A percentile compares a stretch with the other conserved stretches of the same genome.
These are phyloP conservation scores for Pachymerium ferrugineum DNA, from an alignment of 2,888 invertebrate species.

Conservation along the genomic window DNA sequence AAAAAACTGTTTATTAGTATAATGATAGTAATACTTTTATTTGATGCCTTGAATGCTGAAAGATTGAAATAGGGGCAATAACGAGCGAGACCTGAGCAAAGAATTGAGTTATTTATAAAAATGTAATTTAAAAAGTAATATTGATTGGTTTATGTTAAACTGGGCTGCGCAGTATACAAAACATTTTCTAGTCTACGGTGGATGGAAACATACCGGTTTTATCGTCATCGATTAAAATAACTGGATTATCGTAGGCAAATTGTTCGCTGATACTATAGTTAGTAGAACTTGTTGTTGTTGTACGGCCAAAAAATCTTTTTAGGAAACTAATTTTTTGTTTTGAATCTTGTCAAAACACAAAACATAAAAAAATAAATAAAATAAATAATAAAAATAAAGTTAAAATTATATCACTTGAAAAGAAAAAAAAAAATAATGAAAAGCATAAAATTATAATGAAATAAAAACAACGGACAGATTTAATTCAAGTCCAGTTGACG, in stretches of 20 bases:
- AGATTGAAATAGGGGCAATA: conserved; percentile 25
- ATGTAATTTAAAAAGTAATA: too few relatives aligned
- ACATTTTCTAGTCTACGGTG: neutral
- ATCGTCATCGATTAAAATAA: neutral
- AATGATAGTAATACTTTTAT: neutral
- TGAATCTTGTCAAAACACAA: conserved; percentile 9
- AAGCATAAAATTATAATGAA: neutral
- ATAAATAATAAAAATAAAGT: neutral
- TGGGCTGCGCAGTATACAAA: too few relatives aligned
- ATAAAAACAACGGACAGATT: too few relatives aligned
- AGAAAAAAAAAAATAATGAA: neutral
- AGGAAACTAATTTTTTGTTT: neutral
- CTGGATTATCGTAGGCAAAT: conserved; percentile 22
- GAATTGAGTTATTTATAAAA: neutral
- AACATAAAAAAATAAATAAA: conserved; percentile 25
- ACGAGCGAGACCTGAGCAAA: conserved; percentile 6
- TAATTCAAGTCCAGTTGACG: too few relatives aligned
- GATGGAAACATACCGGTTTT: neutral
- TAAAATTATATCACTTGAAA: neutral
- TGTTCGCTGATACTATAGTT: neutral
- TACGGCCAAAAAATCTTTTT: conserved; percentile 15
- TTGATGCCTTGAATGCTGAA: conserved; percentile 16
- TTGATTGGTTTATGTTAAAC: too few relatives aligned
- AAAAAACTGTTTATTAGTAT: conserved; percentile 7
- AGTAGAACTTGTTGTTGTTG: neutral